Conservation (phyloP, 2,113 vertebrate species). For the Lagopus muta region DNA sequence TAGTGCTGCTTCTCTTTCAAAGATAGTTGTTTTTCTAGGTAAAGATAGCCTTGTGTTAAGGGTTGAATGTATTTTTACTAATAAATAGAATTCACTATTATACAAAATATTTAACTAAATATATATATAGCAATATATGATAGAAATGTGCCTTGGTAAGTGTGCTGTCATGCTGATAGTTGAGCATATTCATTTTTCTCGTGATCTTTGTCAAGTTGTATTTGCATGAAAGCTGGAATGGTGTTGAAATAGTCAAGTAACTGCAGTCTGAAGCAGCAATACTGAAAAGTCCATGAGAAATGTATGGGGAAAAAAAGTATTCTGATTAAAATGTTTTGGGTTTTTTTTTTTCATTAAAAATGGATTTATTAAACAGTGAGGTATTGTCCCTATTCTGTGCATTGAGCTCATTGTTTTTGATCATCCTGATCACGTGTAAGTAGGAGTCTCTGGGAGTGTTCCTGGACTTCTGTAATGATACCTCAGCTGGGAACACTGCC, state of each 20-base stretch:
- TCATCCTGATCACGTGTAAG: neutral
- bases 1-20: neutral
- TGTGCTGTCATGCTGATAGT: neutral
- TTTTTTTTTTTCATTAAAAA: neutral
- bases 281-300: neutral
- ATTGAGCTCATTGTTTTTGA: neutral
- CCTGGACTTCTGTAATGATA: neutral
- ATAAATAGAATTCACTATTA: neutral
- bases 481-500: neutral
- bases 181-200: neutral
- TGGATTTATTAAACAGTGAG: neutral
- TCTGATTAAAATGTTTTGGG: neutral
- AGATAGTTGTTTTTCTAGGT: neutral
- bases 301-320: neutral
- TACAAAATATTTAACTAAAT: neutral
- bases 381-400: neutral
- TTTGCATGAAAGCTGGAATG: neutral
- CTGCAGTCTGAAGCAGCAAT: neutral
- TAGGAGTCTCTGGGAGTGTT: neutral
- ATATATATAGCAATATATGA: rapidly evolving
- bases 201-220: neutral
- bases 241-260: neutral
- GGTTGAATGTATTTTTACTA: neutral
- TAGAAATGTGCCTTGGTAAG: neutral
- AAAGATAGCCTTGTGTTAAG: neutral